These are phyloP conservation scores for Merluccius polli DNA, from an alignment of 2,797 vertebrate genomes.

Conservation along the genomic window DNA sequence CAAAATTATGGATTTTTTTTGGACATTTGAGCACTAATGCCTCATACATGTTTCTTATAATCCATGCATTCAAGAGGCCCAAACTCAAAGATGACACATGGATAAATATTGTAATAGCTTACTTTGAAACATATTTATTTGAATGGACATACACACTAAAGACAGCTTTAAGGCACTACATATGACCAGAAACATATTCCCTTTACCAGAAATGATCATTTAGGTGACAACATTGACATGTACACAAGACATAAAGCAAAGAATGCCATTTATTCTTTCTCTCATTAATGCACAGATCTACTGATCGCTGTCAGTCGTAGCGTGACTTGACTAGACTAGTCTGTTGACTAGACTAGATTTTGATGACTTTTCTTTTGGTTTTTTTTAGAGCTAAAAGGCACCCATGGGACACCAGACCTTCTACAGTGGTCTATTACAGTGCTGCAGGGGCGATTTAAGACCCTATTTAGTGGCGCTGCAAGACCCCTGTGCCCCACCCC, in stretches of 20 bases:
- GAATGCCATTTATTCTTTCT: neutral
- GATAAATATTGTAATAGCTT: neutral
- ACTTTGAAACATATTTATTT: neutral
- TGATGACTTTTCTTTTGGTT: neutral
- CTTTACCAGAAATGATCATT: neutral
- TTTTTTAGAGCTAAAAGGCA: neutral
- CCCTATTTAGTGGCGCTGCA: neutral
- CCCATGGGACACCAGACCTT: neutral
- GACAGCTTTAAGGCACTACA: constrained; percentile 1
- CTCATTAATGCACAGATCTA: neutral
- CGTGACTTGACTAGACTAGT: neutral
- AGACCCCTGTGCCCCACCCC: too few species aligned
- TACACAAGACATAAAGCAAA: neutral
- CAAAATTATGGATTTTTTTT: too few species aligned
- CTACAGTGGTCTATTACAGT: neutral
- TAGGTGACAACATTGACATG: neutral
- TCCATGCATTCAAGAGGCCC: neutral
- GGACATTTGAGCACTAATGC: too few species aligned
- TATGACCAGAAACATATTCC: constrained; percentile 3
- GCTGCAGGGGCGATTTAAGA: neutral
- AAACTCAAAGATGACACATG: neutral
- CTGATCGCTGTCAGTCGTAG: neutral
- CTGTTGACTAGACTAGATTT: too few species aligned
- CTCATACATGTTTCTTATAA: too few species aligned
- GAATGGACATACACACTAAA: neutral